Conservation (phyloP, 2,797 vertebrate genomes). For the Eidolon dupreanum region DNA sequence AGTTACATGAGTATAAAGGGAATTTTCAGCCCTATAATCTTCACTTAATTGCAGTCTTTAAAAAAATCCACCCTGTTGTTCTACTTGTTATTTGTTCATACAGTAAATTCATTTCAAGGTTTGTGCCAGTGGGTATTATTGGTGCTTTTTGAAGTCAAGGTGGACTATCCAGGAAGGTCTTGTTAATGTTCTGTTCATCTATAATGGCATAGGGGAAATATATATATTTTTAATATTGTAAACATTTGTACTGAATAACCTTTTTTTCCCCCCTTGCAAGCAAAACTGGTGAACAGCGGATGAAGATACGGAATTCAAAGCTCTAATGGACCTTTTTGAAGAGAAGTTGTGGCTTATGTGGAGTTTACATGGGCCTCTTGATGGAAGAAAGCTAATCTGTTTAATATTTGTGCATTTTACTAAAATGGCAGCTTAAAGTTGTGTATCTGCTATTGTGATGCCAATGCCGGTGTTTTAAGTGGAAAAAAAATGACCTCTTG, state of each 20-base stretch:
- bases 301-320: conserved; percentile 85
- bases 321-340: conserved; percentile 88
- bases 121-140: conserved; percentile 82
- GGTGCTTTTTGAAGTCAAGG: conserved; percentile 86
- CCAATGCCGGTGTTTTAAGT: conserved; percentile 97
- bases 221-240: conserved; percentile 83
- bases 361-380: conserved; percentile 87
- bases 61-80: conserved; percentile 67
- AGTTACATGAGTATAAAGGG: conserved; percentile 70
- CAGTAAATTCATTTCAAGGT: conserved; percentile 81
- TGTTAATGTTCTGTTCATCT: conserved; percentile 83
- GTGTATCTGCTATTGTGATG: conserved; percentile 98
- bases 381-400: conserved; percentile 92
- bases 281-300: conserved; percentile 87
- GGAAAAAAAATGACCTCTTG: conserved; percentile 94
- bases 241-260: conserved; percentile 86
- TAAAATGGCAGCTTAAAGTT: conserved; percentile 95
- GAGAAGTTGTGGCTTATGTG: conserved; percentile 88
- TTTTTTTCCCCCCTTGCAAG: conserved; percentile 87
- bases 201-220: conserved; percentile 80
- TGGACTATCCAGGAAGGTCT: conserved; percentile 82
- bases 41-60: conserved; percentile 74
- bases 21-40: conserved; percentile 77
- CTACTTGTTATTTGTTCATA: conserved; percentile 76
- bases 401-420: conserved; percentile 95